A percentile compares a stretch with the other conserved stretches of the same genome.
These are phyloP conservation scores for Gymnodraco acuticeps DNA, from an alignment of 2,797 vertebrate species.

Conservation along the genomic window DNA sequence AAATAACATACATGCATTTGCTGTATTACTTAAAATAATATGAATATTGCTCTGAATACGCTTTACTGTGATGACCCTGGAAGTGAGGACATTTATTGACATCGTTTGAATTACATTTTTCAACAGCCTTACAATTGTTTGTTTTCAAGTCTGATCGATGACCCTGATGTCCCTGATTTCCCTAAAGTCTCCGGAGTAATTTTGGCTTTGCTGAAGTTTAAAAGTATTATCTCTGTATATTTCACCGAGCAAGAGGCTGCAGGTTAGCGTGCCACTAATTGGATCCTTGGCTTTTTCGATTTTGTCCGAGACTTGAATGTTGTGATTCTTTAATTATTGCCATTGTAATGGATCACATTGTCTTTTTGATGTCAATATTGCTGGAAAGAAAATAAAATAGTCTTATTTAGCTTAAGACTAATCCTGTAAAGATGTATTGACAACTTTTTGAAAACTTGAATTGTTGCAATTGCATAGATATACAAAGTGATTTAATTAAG, in stretches of 20 bases:
- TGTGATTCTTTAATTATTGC: slow-evolving; percentile 21
- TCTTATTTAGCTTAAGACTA: neutral
- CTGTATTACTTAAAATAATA: neutral
- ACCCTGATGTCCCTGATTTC: slow-evolving; percentile 9
- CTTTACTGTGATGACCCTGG: neutral
- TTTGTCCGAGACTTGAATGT: slow-evolving; percentile 24
- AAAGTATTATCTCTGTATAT: neutral
- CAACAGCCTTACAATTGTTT: neutral
- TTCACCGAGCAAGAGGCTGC: slow-evolving; percentile 6
- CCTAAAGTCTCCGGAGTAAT: neutral
- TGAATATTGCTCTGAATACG: neutral
- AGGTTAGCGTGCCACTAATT: slow-evolving; percentile 8
- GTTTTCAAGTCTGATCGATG: slow-evolving; percentile 5
- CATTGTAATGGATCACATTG: slow-evolving; percentile 13
- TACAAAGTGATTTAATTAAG: slow-evolving; percentile 18
- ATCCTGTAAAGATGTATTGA: neutral
- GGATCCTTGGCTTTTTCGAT: slow-evolving; percentile 27
- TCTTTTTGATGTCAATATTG: slow-evolving; percentile 22
- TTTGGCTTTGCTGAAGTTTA: slow-evolving; percentile 3
- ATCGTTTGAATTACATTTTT: slow-evolving; percentile 4
- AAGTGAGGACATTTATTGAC: neutral
- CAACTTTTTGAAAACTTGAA: neutral
- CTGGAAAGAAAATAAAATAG: neutral
- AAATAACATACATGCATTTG: neutral
- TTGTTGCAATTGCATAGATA: neutral